phyloP scores from a whole-genome alignment of 2,797 vertebrate species.

The Microctenopoma steveboyesi region DNA sequence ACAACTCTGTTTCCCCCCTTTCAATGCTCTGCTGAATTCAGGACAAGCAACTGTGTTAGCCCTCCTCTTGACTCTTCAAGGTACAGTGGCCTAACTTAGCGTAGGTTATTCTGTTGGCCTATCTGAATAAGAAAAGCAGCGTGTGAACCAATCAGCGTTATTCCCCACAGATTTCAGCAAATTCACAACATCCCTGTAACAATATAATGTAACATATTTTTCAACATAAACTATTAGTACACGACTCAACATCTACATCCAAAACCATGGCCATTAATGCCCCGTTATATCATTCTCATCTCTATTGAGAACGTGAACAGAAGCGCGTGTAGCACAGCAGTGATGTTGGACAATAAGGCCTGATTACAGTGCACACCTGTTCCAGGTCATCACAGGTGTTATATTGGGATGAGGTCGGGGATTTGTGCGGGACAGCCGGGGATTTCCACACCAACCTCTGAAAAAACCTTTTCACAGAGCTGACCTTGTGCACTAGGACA shows the following conservation, averaged over 20 bases:
- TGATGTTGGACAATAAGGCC: background rate
- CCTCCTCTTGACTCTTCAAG: slow-evolving; percentile 6
- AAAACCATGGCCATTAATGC: background rate
- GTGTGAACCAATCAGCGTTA: background rate
- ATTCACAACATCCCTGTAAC: background rate
- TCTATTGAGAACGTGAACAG: no score
- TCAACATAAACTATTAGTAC: background rate
- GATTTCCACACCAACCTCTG: no score
- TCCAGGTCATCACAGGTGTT: background rate
- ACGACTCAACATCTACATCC: no score
- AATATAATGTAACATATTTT: background rate
- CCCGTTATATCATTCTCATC: background rate
- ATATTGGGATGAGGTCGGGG: background rate
- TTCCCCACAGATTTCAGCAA: background rate
- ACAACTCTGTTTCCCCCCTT: slow-evolving; percentile 26
- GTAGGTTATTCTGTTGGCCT: background rate
- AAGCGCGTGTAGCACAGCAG: background rate
- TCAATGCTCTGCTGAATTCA: slow-evolving; percentile 23
- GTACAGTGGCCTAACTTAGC: background rate
- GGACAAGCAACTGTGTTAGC: slow-evolving; percentile 21
- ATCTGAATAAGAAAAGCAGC: background rate
- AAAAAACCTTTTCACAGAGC: background rate
- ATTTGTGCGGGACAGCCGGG: background rate
- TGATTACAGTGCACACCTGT: background rate
- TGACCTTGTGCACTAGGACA: background rate